phyloP scores from a whole-genome alignment of 2,888 invertebrate genomes.

The Leucoma salicis region DNA sequence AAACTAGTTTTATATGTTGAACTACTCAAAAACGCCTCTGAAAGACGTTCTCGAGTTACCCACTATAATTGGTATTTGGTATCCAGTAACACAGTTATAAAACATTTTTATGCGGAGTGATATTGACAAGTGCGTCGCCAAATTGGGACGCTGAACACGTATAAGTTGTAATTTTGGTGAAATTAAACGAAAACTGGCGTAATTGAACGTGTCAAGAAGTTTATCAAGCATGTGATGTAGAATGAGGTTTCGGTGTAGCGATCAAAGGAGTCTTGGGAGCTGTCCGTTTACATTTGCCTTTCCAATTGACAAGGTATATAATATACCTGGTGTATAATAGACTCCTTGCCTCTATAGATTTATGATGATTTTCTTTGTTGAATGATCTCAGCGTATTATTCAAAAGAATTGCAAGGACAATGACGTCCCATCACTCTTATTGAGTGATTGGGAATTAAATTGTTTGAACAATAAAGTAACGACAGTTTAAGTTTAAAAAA shows the following conservation, averaged over 20 bases:
- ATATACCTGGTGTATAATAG: too few relatives aligned
- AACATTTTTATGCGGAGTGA: neutral
- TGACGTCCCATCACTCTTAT: too few relatives aligned
- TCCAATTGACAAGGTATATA: too few relatives aligned
- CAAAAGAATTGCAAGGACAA: too few relatives aligned
- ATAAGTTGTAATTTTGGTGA: constrained; percentile 3
- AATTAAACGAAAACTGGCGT: constrained; percentile 3
- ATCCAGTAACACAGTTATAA: neutral
- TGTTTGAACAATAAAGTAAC: too few relatives aligned
- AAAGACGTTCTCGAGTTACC: neutral
- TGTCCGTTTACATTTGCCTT: too few relatives aligned
- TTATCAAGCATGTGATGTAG: constrained; percentile 1
- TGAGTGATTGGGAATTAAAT: too few relatives aligned
- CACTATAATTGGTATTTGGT: constrained; percentile 1
- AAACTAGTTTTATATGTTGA: neutral
- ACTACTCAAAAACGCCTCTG: neutral
- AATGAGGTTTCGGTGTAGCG: neutral
- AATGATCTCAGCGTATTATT: too few relatives aligned
- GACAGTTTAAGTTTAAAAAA: too few relatives aligned
- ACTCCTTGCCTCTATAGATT: too few relatives aligned
- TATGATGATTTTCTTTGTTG: too few relatives aligned
- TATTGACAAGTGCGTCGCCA: constrained; percentile 7
- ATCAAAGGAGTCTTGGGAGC: constrained; percentile 1
- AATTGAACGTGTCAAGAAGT: constrained; percentile 8
- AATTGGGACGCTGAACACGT: neutral